These are phyloP conservation scores for Mormyrus proboscirostris DNA, from an alignment of 2,797 vertebrate genomes.

Conservation along the genomic window DNA sequence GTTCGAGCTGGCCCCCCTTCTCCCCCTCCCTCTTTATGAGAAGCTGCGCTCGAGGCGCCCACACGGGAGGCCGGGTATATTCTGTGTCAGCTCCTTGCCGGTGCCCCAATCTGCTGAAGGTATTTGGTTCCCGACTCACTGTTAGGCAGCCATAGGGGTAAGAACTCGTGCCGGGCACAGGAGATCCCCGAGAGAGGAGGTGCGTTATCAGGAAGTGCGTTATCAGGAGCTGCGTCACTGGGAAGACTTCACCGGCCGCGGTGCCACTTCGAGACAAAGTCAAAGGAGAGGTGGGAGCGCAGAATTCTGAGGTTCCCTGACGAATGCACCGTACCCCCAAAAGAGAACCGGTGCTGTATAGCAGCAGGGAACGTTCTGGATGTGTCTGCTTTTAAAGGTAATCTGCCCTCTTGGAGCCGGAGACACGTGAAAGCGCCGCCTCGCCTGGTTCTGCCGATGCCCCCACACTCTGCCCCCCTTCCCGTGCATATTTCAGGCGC, in stretches of 20 bases:
- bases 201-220: not conserved
- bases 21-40: not conserved
- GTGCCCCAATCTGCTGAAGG: conserved; percentile 55
- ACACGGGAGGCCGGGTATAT: not conserved
- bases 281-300: not conserved
- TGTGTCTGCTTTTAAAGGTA: not conserved
- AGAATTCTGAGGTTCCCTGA: not conserved
- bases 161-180: not conserved
- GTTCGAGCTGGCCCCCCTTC: not conserved
- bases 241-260: not conserved
- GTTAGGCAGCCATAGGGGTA: conserved; percentile 45
- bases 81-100: conserved; percentile 8
- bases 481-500: not conserved
- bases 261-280: conserved; percentile 49
- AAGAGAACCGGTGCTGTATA: not conserved
- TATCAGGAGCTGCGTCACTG: not conserved
- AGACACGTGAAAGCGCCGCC: not conserved
- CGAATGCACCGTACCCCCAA: not conserved
- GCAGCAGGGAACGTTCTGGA: not conserved
- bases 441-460: not conserved
- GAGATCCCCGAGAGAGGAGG: not conserved
- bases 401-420: not conserved
- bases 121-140: conserved; percentile 56
- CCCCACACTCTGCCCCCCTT: not conserved
- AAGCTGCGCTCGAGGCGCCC: conserved; percentile 14